Evolutionary conservation across 2,797 vertebrate genomes (phyloP).

Genomic region (Ptychobarbus kaznakovi): DNA sequence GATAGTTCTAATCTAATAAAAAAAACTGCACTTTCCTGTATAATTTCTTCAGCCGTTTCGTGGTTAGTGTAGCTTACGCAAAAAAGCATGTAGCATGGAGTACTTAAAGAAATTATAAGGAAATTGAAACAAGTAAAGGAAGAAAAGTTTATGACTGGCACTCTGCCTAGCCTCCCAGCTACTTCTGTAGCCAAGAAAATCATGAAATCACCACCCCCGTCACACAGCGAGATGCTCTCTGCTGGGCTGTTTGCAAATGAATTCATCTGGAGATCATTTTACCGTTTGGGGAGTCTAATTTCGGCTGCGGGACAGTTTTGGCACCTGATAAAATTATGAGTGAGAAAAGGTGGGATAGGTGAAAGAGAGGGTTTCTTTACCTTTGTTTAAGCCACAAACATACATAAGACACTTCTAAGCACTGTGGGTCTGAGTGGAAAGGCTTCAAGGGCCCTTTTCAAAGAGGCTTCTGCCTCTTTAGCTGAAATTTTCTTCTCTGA

Average conservation of each 20-base stretch:
- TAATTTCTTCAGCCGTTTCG: conserved; percentile 9
- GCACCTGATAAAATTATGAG: background rate
- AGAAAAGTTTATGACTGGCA: conserved; percentile 31
- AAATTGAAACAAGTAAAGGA: conserved; percentile 33
- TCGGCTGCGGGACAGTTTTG: background rate
- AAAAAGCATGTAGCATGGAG: conserved; percentile 11
- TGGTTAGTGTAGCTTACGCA: background rate
- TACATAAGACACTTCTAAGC: conserved; percentile 29
- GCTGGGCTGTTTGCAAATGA: conserved; percentile 54
- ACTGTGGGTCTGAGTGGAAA: conserved; percentile 33
- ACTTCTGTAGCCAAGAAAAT: conserved; percentile 33
- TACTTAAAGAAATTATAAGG: conserved; percentile 43
- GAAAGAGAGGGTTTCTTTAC: conserved; percentile 18
- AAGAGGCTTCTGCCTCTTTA: conserved; percentile 47
- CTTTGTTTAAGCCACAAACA: conserved; percentile 28
- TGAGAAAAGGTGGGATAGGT: background rate
- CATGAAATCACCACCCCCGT: conserved; percentile 42
- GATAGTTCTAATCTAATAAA: conserved; percentile 34
- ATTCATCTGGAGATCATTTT: conserved; percentile 50
- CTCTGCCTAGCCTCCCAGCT: conserved; percentile 3
- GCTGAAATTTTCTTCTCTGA: conserved; percentile 31
- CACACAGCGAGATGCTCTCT: conserved; percentile 36
- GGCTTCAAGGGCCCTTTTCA: conserved; percentile 53
- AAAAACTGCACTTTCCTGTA: conserved; percentile 13
- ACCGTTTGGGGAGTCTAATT: conserved; percentile 28